Evolutionary conservation across 2,113 vertebrate species (phyloP), one percentile per base, ranked within the genome.

Genomic region (Pholis gunnellus): DNA sequence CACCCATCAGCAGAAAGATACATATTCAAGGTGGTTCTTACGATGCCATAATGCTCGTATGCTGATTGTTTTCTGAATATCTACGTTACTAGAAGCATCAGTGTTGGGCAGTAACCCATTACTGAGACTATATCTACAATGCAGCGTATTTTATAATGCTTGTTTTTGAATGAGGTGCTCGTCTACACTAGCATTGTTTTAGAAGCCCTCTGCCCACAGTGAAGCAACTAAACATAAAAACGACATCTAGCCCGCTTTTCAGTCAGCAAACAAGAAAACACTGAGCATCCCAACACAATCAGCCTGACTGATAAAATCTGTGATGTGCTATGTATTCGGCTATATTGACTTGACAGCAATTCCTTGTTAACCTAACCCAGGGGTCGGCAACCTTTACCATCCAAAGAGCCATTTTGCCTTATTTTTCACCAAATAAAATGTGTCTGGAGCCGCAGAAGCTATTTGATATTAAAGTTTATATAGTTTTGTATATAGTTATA

Each of bases 31-130:
- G n/a, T 40, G 27, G 38, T 63, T 59, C 72, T 48, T 57, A 31
- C 17, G 61, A 74, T 50, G 54, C 48, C 44, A 67, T 36, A 52
- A 72, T 18, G 42, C 40, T 34, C 40, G n/a, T 64, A 22, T 73
- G 61, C 48, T 46, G 20, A 56, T 34, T 79, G 36, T 20, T 9
- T 77, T 11, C 50, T 66, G 40, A 52, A 72, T 63, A 48, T n/a
- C 65, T 56, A 9, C 56, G 29, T 57, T 67, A 17, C 73, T 34
- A 61, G n/a, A 57, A 38, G 40, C 27, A 42, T 44, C 42, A 6
- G 9, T 31, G 20, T 36, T 2, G 14, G 11, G 5, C 72, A 18
- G 13, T 20, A 27, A 65, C 3, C 2, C 11, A 20, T 46, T 34
- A 36, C 5, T 27, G 36, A 64, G 31, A 18, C 48, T 6, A 1